Percentiles rank a stretch among this genome's conserved stretches.
Conservation (phyloP, 2,888 invertebrate genomes). For the Parnassius orleans region DNA sequence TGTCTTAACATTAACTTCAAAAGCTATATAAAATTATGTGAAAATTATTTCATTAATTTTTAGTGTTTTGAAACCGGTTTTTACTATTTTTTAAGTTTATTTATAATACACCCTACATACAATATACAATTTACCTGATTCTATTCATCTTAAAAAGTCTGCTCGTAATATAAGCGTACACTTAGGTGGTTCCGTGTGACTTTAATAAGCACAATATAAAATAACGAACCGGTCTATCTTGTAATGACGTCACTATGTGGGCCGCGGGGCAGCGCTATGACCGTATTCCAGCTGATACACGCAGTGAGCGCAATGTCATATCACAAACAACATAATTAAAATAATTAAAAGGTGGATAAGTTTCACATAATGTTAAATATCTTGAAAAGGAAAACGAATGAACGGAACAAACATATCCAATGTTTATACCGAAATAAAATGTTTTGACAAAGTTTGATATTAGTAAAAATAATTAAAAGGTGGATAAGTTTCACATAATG, state of each 20-base stretch:
- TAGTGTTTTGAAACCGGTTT: no score
- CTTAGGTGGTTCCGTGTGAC: conserved; percentile 27
- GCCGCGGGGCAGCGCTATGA: conserved; percentile 30
- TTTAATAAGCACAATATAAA: conserved; percentile 29
- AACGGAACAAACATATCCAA: no score
- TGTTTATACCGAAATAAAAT: no score
- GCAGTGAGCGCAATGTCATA: conserved; percentile 17
- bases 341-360: neutral
- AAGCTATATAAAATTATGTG: no score
- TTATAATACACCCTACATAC: no score
- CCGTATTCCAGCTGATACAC: conserved; percentile 17
- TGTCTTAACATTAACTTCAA: no score
- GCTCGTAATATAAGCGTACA: conserved; percentile 16
- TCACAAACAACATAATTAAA: conserved; percentile 1
- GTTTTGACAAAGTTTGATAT: no score
- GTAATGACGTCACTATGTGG: conserved; percentile 50
- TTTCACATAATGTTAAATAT: neutral
- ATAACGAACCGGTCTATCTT: conserved; percentile 46
- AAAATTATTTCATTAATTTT: no score
- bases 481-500: neutral
- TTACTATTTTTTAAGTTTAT: neutral
- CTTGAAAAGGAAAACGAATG: neutral
- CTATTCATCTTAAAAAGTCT: neutral
- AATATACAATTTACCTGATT: no score
- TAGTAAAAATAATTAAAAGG: neutral